Evolutionary conservation across 2,113 vertebrate species (phyloP).

Genomic region (Sakesphorus luctuosus): DNA sequence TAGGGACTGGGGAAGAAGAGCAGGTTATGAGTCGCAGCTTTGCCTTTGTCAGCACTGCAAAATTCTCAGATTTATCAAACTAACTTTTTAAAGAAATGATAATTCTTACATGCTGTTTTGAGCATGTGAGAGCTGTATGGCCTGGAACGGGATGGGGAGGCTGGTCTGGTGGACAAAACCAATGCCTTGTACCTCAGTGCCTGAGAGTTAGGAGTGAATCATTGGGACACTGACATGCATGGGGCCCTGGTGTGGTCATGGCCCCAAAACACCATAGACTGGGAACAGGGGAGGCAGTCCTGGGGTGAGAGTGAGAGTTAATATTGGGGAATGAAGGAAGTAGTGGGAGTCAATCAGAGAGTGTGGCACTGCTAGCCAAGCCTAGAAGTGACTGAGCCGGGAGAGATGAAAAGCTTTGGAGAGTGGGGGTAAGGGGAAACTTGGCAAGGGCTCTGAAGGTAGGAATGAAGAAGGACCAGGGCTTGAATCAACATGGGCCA

Average conservation of each 20-base stretch:
- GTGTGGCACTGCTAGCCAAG: not conserved
- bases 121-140: not conserved
- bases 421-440: not conserved
- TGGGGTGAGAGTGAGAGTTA: fast-evolving
- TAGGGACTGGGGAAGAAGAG: not conserved
- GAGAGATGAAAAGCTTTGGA: not conserved
- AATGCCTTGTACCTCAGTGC: not conserved
- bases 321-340: not conserved
- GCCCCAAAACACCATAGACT: not conserved
- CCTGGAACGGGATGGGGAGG: not conserved
- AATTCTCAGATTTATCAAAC: not conserved
- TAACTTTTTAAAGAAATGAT: not conserved
- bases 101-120: fast-evolving
- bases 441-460: not conserved
- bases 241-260: fast-evolving
- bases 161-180: not conserved
- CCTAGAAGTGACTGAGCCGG: not conserved
- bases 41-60: not conserved
- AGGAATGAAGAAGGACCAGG: not conserved
- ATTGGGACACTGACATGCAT: fast-evolving
- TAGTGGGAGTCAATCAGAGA: not conserved
- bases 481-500: not conserved
- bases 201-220: not conserved
- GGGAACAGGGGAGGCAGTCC: not conserved
- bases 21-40: not conserved